Evolutionary conservation across 1,140 invertebrate genomes (phyloP).

Genomic region (Holcopasites calliopsidis): DNA sequence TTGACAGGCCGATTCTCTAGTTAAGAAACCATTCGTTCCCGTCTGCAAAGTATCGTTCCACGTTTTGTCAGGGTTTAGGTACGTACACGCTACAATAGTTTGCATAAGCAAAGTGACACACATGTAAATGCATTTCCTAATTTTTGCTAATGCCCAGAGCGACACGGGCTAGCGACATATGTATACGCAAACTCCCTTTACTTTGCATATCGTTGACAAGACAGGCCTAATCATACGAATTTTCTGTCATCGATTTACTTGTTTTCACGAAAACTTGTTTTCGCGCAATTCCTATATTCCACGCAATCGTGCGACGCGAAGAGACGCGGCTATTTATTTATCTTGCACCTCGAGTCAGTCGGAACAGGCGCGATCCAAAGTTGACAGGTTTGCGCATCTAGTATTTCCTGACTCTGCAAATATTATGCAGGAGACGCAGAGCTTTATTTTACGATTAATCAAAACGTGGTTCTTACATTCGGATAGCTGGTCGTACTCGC

Average conservation of each 20-base stretch:
- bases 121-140: not conserved
- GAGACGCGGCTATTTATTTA: constrained; percentile 9
- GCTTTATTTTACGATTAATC: constrained; percentile 2
- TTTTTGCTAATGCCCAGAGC: not conserved
- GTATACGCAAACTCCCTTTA: not conserved
- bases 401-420: not conserved
- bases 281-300: not conserved
- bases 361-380: not conserved
- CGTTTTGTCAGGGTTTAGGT: too few relatives aligned
- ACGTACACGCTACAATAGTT: not conserved
- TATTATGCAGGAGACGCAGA: constrained; percentile 2
- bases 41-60: not conserved
- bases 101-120: not conserved
- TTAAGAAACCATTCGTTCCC: not conserved
- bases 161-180: not conserved
- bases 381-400: constrained; percentile 1
- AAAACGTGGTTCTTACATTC: too few relatives aligned
- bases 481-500: too few relatives aligned
- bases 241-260: too few relatives aligned
- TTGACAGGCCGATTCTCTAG: constrained; percentile 40
- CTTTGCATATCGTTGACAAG: constrained; percentile 17
- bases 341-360: not conserved
- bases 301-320: not conserved
- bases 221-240: too few relatives aligned
- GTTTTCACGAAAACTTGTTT: not conserved